Base-by-base conservation (phyloP, 2,113 vertebrate species). In the Pedionomus torquatus region DNA sequence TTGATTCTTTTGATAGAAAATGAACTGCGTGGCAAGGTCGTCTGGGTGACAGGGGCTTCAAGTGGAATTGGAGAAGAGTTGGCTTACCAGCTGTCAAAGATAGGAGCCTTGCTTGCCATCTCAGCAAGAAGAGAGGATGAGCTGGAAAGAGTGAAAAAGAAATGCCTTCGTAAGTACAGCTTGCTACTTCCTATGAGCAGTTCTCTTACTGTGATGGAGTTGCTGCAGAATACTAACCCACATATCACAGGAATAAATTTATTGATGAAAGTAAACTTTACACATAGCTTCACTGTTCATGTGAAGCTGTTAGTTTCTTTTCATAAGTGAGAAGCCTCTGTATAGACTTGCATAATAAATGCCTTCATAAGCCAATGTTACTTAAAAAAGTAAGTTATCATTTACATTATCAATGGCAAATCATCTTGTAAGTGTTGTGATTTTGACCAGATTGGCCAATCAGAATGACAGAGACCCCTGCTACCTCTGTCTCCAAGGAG, bases 21-120 rank as follows among this genome's bases (percentile, higher is more conserved):
- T 55, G 98, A 97, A 68, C 98, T 99, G 70, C 97, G 94, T n/a
- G 98, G 98, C 54, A 98, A 98, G 96, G 99, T 99, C 72, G 98
- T 99, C 55, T 99, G 99, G 99, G 97, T 99, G 97, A 99, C 99
- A 1, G 99, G 99, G 84, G 99, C 99, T 5, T 99, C 99, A 9
- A 99, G 99, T 86, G 99, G 99, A 17, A 99, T 99, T 2, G 99
- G 99, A 39, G 99, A 99, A 93, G 99, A 99, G 66, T 46, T 99
- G 96, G 97, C 98, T 70, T 98, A 98, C 96, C 99, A 99, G 97
- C 97, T 99, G 11, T 98, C 99, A 17, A 98, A 96, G 75, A 98
- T 99, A 21, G 98, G 99, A 39, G 98, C 99, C 46, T 95, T 97
- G 35, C 98, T 99, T 43, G 98, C 99, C 71, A 97, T 99, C 72